phyloP scores from a whole-genome alignment of 2,888 invertebrate species.

The Diaphora mendica region DNA sequence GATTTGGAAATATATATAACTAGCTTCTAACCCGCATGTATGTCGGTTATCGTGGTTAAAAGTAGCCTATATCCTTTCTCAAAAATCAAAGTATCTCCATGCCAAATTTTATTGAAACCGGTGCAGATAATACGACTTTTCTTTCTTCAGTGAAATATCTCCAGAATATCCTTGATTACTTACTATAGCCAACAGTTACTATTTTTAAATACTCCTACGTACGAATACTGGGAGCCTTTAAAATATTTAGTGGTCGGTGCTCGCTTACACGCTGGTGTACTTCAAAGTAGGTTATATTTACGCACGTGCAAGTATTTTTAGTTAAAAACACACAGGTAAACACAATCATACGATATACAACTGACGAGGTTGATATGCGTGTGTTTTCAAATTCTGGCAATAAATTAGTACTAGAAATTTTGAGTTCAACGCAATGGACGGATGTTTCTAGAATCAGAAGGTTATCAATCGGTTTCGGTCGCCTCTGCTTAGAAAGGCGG shows the following conservation, averaged over 20 bases:
- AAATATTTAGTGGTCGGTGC: neutral
- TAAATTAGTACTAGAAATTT: neutral
- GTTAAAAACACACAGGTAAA: slow-evolving; percentile 8
- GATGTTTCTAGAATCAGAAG: neutral
- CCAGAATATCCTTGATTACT: neutral
- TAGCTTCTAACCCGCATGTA: too few species aligned
- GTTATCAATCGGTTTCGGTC: neutral
- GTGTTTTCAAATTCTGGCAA: neutral
- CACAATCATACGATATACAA: slow-evolving; percentile 1
- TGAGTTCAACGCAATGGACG: neutral
- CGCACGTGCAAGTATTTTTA: slow-evolving; percentile 6
- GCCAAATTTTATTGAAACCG: too few species aligned
- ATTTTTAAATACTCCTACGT: neutral
- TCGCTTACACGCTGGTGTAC: neutral
- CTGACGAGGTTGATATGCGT: neutral
- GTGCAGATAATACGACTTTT: too few species aligned
- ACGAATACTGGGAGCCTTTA: neutral
- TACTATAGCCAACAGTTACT: neutral
- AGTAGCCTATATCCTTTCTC: too few species aligned
- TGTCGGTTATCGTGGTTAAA: too few species aligned
- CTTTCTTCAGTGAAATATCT: neutral
- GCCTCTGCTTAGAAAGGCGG: too few species aligned
- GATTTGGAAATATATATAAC: too few species aligned
- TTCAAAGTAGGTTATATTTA: slow-evolving; percentile 20
- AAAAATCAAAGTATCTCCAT: too few species aligned